Evolutionary conservation across 2,797 vertebrate species (phyloP), one percentile per base, ranked within the genome.

Genomic region (Pseudochaenichthys georgianus): DNA sequence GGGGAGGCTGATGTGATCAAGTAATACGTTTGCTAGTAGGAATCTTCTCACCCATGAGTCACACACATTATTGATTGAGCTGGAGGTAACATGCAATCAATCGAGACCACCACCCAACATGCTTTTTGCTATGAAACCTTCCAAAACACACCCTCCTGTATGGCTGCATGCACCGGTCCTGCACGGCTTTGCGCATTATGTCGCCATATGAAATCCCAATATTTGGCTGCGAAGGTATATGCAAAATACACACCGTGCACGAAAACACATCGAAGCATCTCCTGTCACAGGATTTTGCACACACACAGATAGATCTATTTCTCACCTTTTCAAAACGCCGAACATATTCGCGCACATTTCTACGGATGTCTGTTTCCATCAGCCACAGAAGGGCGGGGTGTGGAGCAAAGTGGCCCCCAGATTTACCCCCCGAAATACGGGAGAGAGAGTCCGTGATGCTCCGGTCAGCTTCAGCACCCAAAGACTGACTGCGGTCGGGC

Each of bases 281-380:
- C 62, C 67, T 71, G 70, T 51, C 76, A 71, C 23, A 48, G 34
- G 63, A 59, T 63, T 16, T 71, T 69, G 54, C 55, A 11, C 59
- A 28, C 15, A 6, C 72, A 13, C 16, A 15, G 53, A 28, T 48
- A 61, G 28, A 16, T 47, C 7, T 42, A 64, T 77, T 28, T 71
- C 95, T 95, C 94, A 96, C 95, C 95, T 95, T 88, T 95, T 95
- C 86, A 96, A 85, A 86, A 94, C 95, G 84, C 95, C 93, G 83
- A 95, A 95, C 78, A 95, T 95, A 87, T 95, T 94, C 80, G 95
- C 95, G 86, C 95, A 96, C 95, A 95, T 95, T 87, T 89, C 83
- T 64, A n/a, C 64, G 59, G 81, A 87, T 72, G 70, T 80, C 81
- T 75, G 81, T 94, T 92, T 92, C 94, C 95, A 94, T 94, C 87